phyloP scores from a whole-genome alignment of 2,797 vertebrate species.

The Galagoides demidoff region DNA sequence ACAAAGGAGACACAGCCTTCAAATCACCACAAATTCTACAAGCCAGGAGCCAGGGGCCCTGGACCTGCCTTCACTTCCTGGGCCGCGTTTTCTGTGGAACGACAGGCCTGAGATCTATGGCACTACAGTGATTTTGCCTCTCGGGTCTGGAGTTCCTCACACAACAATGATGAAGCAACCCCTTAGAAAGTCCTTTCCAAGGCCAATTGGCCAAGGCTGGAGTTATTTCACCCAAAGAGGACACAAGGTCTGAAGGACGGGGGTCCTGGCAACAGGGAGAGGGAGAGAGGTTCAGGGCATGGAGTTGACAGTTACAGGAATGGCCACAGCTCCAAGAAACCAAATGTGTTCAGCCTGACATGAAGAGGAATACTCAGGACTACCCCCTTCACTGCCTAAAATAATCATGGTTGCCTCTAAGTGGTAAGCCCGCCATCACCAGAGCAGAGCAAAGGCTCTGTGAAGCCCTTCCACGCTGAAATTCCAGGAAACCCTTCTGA shows the following conservation, averaged over 20 bases:
- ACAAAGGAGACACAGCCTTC: fast-evolving
- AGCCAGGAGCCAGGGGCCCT: background rate
- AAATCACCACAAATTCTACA: fast-evolving
- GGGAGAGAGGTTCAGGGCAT: background rate
- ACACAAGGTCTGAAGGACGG: fast-evolving
- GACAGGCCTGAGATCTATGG: no score
- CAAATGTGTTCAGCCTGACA: fast-evolving
- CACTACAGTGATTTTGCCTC: no score
- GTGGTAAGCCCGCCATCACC: background rate
- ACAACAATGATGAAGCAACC: fast-evolving
- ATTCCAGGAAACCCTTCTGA: background rate
- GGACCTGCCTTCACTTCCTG: background rate
- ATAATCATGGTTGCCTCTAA: fast-evolving
- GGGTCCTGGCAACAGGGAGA: background rate
- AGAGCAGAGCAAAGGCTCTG: background rate
- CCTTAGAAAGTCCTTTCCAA: fast-evolving
- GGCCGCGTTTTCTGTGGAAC: background rate
- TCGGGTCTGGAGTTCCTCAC: fast-evolving
- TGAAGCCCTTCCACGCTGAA: background rate
- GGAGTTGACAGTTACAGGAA: fast-evolving
- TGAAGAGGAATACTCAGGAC: background rate
- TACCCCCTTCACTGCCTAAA: fast-evolving
- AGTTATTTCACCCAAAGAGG: no score
- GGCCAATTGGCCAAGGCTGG: fast-evolving
- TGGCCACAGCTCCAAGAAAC: background rate